Evolutionary conservation across 2,113 vertebrate genomes (phyloP).

Genomic region (Myotis lucifugus): DNA sequence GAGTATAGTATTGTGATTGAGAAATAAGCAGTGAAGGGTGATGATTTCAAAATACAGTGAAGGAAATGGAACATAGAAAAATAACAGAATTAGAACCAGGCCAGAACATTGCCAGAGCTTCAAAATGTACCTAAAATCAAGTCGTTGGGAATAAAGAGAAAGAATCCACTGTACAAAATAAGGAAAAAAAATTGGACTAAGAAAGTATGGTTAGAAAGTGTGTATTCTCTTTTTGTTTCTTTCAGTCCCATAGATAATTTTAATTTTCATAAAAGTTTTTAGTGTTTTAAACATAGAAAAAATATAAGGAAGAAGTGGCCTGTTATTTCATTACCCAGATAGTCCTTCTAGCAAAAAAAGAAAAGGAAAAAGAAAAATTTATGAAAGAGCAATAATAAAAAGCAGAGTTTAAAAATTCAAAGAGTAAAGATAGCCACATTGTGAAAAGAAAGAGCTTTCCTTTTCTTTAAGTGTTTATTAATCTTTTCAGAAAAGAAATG

Average conservation of each 20-base stretch:
- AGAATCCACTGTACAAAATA: not conserved
- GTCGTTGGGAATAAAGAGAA: not conserved
- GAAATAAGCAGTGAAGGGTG: not conserved
- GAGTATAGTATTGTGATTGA: not conserved
- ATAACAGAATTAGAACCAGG: not conserved
- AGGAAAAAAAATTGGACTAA: not conserved
- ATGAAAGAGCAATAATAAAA: not conserved
- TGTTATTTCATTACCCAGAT: not conserved
- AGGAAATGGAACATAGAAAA: not conserved
- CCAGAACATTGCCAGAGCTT: not conserved
- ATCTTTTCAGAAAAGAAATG: not conserved
- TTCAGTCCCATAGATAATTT: not conserved
- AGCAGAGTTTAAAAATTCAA: not conserved
- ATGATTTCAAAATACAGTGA: slow-evolving; percentile 25
- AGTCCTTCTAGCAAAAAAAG: not conserved
- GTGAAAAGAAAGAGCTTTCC: not conserved
- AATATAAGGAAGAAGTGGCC: not conserved
- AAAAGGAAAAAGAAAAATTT: not conserved
- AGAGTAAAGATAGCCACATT: not conserved
- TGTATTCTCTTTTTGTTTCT: not conserved
- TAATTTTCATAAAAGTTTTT: slow-evolving; percentile 29
- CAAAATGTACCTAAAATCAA: not conserved
- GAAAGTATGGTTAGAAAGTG: not conserved
- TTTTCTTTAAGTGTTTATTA: not conserved
- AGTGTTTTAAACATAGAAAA: not conserved